A percentile compares a stretch with the other conserved stretches of the same genome.
Conservation (phyloP, 2,113 vertebrate genomes). For the Sterna hirundo region DNA sequence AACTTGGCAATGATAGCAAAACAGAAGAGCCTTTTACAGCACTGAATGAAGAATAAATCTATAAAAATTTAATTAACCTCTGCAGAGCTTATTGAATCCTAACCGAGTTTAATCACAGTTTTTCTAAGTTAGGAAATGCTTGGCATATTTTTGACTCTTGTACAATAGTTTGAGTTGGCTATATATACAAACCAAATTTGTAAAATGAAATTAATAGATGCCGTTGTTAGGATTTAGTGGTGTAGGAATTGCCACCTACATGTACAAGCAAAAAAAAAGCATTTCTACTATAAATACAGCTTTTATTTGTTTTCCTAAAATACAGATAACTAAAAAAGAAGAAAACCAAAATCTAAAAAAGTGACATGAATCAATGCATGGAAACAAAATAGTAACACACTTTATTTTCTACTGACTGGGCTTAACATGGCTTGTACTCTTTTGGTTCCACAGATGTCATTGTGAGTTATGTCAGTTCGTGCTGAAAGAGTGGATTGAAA, state of each 20-base stretch:
- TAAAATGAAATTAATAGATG: neutral
- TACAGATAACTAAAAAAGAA: neutral
- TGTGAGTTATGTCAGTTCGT: neutral
- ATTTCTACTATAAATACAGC: neutral
- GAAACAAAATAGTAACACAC: neutral
- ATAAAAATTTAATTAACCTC: constrained; percentile 78
- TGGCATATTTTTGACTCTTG: constrained; percentile 33
- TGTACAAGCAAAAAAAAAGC: rapidly evolving
- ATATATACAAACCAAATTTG: neutral
- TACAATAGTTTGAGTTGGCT: neutral
- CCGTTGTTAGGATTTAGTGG: neutral
- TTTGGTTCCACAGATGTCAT: neutral
- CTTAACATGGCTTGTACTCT: neutral
- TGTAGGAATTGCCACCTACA: neutral
- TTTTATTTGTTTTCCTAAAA: neutral
- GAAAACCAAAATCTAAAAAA: neutral
- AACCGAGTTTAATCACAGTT: constrained; percentile 58
- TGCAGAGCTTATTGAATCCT: constrained; percentile 57
- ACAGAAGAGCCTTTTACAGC: constrained; percentile 55
- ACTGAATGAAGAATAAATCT: constrained; percentile 65
- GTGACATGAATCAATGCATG: neutral
- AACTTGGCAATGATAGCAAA: constrained; percentile 38
- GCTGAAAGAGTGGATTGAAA: neutral
- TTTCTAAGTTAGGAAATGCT: constrained; percentile 61
- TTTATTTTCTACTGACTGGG: neutral